phyloP scores from a whole-genome alignment of 2,797 vertebrate genomes.

The Brachyrhaphis roseni region DNA sequence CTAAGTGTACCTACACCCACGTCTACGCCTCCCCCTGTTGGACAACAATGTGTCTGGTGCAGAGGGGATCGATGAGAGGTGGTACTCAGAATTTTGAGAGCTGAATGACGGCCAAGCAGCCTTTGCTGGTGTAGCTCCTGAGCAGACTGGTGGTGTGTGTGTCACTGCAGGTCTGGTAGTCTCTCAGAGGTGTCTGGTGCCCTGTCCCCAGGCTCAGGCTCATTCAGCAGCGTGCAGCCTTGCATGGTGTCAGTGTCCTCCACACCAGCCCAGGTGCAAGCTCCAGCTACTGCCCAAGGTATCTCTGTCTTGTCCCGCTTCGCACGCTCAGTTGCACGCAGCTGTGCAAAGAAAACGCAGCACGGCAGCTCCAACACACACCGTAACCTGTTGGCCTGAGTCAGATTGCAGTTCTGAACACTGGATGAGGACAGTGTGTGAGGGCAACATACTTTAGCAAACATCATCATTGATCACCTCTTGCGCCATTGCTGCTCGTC shows the following conservation, averaged over 20 bases:
- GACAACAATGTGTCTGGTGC: conserved; percentile 57
- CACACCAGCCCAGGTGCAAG: conserved; percentile 82
- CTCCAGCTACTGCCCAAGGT: conserved; percentile 83
- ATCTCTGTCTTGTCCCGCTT: conserved; percentile 73
- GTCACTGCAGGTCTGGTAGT: conserved; percentile 82
- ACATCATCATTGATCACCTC: conserved; percentile 67
- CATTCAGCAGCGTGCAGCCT: conserved; percentile 89
- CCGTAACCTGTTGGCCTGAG: conserved; percentile 33
- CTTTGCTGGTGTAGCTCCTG: conserved; percentile 70
- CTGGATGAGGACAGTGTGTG: conserved; percentile 51
- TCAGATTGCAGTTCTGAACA: conserved; percentile 26
- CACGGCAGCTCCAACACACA: conserved; percentile 41
- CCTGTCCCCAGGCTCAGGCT: conserved; percentile 81
- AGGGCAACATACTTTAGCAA: conserved; percentile 51
- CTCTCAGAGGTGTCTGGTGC: conserved; percentile 83
- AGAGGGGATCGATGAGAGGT: conserved; percentile 60
- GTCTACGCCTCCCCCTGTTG: conserved; percentile 32
- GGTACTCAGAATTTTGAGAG: conserved; percentile 45
- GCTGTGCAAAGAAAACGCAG: conserved; percentile 57
- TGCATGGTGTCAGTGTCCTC: conserved; percentile 83
- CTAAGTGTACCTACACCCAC: conserved; percentile 36
- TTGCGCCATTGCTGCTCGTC: conserved; percentile 61
- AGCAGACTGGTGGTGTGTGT: conserved; percentile 79
- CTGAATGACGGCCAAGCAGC: conserved; percentile 58
- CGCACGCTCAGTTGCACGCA: conserved; percentile 63